phyloP scores from a whole-genome alignment of 92 coral and sea anemone genomes.

The Zoanthus gigantus region DNA sequence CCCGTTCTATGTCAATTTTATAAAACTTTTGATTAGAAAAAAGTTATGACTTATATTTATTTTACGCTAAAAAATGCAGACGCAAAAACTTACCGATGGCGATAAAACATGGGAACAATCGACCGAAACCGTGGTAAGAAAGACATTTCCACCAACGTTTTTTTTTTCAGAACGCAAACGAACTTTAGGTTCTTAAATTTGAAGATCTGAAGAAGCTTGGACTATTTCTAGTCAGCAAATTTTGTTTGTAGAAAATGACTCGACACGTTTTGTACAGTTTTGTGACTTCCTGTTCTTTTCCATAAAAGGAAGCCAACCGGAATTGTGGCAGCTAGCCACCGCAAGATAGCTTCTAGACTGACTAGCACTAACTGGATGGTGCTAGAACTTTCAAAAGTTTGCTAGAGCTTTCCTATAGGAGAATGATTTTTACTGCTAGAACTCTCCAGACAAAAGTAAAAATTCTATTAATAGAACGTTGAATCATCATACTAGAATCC shows the following conservation, averaged over 20 bases:
- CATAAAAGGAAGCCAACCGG: constrained; percentile 64
- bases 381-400: too few species aligned
- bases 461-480: too few species aligned
- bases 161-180: background rate
- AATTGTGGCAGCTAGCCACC: constrained; percentile 32
- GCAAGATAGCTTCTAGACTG: background rate
- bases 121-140: constrained; percentile 63
- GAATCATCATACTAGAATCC: too few species aligned
- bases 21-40: background rate
- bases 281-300: background rate
- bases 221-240: background rate
- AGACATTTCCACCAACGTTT: constrained; percentile 40
- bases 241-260: background rate
- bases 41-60: too few species aligned
- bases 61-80: too few species aligned
- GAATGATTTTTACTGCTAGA: too few species aligned
- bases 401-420: too few species aligned
- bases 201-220: background rate
- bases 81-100: constrained; percentile 54
- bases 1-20: background rate
- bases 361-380: too few species aligned
- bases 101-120: constrained; percentile 61
- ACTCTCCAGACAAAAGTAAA: too few species aligned
- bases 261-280: background rate
- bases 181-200: background rate